Evolutionary conservation across 2,888 invertebrate species (phyloP), one percentile per base, ranked within the genome.

Genomic region (Endotricha flammealis): DNA sequence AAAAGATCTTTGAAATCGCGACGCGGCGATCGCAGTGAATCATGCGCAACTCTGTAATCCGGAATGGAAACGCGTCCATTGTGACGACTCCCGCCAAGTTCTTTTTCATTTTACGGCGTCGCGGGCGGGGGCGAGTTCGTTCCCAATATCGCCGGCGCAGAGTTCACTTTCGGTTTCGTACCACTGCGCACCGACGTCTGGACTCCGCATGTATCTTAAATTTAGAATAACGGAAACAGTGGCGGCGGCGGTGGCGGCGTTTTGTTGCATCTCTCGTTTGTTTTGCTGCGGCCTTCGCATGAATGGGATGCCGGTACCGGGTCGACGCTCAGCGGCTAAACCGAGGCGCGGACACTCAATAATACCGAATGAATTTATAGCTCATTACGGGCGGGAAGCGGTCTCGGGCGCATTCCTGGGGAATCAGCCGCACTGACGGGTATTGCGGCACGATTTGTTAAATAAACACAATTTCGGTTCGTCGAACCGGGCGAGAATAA

Each of bases 191-290:
- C 48, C 44, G 40, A 60, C 65, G 64, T 65, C 63, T 69, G 56
- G 56, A 57, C 53, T 45, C 50, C 50, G 55, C 51, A 54, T 60
- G 62, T 55, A 64, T 63, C 65, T 67, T 80, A 82, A 73, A 75
- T 77, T 77, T 83, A 80, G 81, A 82, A 71, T 66, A 78, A 78
- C 80, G 82, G 80, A 82, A 81, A 79, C 42, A 47, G 42, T 29
- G 28, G 29, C 43, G 32, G 42, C 41, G 54, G 43, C 48, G 57
- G 48, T 44, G 48, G 54, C 54, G 46, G 50, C 57, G 52, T 49
- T 31, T 36, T 46, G 46, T 42, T 52, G 57, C 54, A 58, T 64
- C 68, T 66, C 58, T 64, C 64, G 65, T 72, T 68, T 67, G 69
- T 72, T 70, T 73, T 64, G 54, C 62, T 46, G 54, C 66, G 76